Evolutionary conservation across 2,888 invertebrate genomes (phyloP).

Genomic region (Agrochola litura): DNA sequence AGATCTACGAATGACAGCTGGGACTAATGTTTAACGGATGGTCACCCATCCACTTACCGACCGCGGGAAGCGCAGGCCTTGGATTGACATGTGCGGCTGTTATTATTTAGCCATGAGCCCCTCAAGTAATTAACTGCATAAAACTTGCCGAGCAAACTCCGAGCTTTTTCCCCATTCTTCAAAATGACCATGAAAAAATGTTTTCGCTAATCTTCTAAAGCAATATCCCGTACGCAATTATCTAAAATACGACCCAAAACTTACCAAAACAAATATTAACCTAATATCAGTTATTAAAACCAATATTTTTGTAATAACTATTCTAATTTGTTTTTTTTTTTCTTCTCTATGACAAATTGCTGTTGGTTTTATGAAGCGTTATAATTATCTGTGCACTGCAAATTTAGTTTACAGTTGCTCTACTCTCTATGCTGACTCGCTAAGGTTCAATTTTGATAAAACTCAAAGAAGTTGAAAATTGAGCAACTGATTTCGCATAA

Average conservation of each 20-base stretch:
- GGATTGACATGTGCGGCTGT: not conserved
- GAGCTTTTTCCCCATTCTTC: not conserved
- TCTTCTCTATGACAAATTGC: constrained; percentile 77
- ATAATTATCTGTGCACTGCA: constrained; percentile 57
- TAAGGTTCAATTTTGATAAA: constrained; percentile 39
- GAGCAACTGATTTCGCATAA: constrained; percentile 35
- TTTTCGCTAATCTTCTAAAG: constrained; percentile 4
- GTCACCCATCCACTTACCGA: too few relatives aligned
- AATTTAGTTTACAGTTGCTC: not conserved
- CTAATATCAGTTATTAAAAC: constrained; percentile 76
- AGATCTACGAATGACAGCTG: too few relatives aligned
- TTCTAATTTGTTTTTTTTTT: constrained; percentile 70
- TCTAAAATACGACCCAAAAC: constrained; percentile 36
- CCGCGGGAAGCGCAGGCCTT: too few relatives aligned
- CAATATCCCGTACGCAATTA: constrained; percentile 39
- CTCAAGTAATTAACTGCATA: not conserved
- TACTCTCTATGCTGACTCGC: accelerated
- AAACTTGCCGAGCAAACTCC: not conserved
- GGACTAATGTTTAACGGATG: too few relatives aligned
- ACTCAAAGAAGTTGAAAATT: not conserved
- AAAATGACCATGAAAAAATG: not conserved
- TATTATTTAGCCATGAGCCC: not conserved
- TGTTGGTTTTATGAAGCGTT: constrained; percentile 77
- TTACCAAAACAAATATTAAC: constrained; percentile 64
- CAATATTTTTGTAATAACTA: constrained; percentile 75